Percentiles rank a stretch among this genome's conserved stretches.
Conservation (phyloP, 2,113 vertebrate genomes). For the Nannospalax galili region DNA sequence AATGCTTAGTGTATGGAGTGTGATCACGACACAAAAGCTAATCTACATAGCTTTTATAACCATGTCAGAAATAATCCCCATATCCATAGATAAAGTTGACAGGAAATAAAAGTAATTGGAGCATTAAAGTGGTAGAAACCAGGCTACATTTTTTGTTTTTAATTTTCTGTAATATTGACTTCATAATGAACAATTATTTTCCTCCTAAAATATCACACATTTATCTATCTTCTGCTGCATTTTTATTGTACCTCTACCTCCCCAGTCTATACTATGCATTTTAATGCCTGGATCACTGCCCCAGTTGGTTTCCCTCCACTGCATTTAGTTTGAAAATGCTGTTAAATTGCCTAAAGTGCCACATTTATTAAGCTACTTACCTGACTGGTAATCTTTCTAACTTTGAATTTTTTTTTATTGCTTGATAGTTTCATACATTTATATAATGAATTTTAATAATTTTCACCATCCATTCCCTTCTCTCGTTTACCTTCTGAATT, state of each 20-base stretch:
- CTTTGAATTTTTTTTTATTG: neutral
- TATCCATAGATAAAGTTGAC: constrained; percentile 44
- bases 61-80: neutral
- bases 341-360: constrained; percentile 27
- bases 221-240: constrained; percentile 18
- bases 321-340: neutral
- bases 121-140: neutral
- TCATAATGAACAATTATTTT: constrained; percentile 24
- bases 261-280: neutral
- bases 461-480: neutral
- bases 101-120: constrained; percentile 60
- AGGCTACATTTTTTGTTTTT: constrained; percentile 54
- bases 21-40: constrained; percentile 45
- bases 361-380: constrained; percentile 41
- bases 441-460: neutral
- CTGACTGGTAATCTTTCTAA: neutral
- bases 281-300: constrained; percentile 13
- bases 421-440: neutral
- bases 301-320: neutral
- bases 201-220: neutral
- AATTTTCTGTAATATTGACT: constrained; percentile 60
- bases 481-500: neutral
- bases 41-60: constrained; percentile 58
- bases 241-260: neutral
- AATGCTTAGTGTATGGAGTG: neutral